phyloP scores from a whole-genome alignment of 2,797 vertebrate genomes.

The Amphiprion clarkii region DNA sequence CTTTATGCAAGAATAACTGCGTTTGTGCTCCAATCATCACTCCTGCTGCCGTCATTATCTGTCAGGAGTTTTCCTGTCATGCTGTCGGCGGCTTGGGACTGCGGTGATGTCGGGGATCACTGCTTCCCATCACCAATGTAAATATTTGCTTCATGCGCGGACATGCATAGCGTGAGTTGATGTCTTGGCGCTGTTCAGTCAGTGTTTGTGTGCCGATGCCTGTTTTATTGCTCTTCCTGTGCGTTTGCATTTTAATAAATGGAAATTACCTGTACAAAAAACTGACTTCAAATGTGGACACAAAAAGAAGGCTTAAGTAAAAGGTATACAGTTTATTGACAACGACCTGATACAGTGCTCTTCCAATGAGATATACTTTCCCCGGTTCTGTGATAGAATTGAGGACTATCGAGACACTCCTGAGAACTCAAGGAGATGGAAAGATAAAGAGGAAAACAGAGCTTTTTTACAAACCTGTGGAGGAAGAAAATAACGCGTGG shows the following conservation, averaged over 20 bases:
- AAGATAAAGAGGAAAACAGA: not conserved
- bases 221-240: constrained; percentile 26
- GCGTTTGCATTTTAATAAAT: constrained; percentile 34
- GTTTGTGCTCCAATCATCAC: not conserved
- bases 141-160: constrained; percentile 56
- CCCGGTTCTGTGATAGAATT: no score
- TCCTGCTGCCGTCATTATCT: constrained; percentile 14
- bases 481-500: constrained; percentile 85
- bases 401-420: not conserved
- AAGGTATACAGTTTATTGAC: no score
- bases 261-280: constrained; percentile 16
- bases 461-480: constrained; percentile 76
- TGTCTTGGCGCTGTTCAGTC: constrained; percentile 21
- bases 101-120: constrained; percentile 27
- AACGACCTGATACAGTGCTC: not conserved
- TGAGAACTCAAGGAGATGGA: not conserved
- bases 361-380: not conserved
- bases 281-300: constrained; percentile 5
- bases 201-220: constrained; percentile 24
- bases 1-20: constrained; percentile 26
- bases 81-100: constrained; percentile 24
- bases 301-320: not conserved
- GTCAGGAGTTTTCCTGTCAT: constrained; percentile 36
- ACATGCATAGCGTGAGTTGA: constrained; percentile 20
- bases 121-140: constrained; percentile 53